These are phyloP conservation scores for Heliconius ethilla DNA, from an alignment of 2,888 invertebrate species.

Conservation along the genomic window DNA sequence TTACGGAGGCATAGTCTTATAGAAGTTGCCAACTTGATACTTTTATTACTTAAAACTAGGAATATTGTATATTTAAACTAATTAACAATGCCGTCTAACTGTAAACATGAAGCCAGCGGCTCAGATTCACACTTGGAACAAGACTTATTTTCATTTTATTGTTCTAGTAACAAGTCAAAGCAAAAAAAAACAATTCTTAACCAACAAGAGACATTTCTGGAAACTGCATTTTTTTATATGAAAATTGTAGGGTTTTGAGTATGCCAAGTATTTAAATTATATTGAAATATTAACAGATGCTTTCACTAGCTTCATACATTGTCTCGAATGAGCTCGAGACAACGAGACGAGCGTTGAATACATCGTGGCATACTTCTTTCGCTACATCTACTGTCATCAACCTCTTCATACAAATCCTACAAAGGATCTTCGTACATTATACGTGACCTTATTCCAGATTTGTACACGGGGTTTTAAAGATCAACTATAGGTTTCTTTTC, in stretches of 20 bases:
- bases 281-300: neutral
- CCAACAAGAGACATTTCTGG: no score
- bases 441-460: constrained; percentile 8
- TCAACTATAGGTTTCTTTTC: neutral
- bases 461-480: neutral
- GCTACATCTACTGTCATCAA: constrained; percentile 2
- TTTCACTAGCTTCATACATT: neutral
- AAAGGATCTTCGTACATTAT: constrained; percentile 18
- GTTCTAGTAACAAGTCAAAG: no score
- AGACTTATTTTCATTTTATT: no score
- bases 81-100: no score
- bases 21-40: no score
- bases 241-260: neutral
- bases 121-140: no score
- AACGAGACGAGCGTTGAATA: constrained; percentile 5
- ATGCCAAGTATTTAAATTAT: neutral
- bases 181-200: no score
- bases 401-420: constrained; percentile 8
- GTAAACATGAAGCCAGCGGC: no score
- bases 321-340: neutral
- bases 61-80: no score
- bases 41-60: no score
- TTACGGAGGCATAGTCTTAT: no score
- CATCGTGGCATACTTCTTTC: constrained; percentile 6
- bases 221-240: no score